Base-by-base conservation (phyloP, 1,140 invertebrate genomes). In the Aphaenogaster rudis region DNA sequence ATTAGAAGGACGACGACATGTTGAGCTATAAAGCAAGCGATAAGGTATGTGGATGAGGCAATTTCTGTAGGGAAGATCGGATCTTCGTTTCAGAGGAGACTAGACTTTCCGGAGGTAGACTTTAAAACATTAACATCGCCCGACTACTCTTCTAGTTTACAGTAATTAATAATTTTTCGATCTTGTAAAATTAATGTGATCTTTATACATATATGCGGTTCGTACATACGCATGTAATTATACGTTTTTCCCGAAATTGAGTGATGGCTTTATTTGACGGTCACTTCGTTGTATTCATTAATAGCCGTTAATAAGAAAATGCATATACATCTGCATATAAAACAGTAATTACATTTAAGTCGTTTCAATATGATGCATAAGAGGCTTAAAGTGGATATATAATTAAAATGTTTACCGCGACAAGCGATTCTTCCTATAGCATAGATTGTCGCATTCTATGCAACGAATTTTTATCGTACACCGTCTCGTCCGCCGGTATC, bases 1-100 rank as follows among this genome's bases (percentile, higher is more conserved):
- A 63, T 71, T 52, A 48, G 84, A 63, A 71, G n/a, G 63, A 87
- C 48, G 48, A 72, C 57, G 54, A 54, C 57, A 48, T 3, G 59
- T 42, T 50, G 74, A 90, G 61, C 72, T 71, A 77, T 88, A 88
- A 87, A 79, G 54, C 17, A 57, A 36, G 42, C 86, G 89, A 90
- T 90, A 90, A 90, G 36, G 3, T 45, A 76, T 61, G 71, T 69
- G 57, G 59, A 84, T 42, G 59, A 48, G 33, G 9, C 21, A 82
- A 82, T 82, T 72, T 59, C 66, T 45, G 33, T 48, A 59, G 66
- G 4, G 50, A 28, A 67, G 63, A 67, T 39, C 48, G 15, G 39
- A 72, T 82, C 52, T 82, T n/a, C 36, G 8, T 36, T 61, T 61
- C 17, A 13, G 17, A 48, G 15, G 2, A 84, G 28, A 48, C 54